These are phyloP conservation scores for Pammene aurita DNA, from an alignment of 2,888 invertebrate genomes.

Conservation along the genomic window DNA sequence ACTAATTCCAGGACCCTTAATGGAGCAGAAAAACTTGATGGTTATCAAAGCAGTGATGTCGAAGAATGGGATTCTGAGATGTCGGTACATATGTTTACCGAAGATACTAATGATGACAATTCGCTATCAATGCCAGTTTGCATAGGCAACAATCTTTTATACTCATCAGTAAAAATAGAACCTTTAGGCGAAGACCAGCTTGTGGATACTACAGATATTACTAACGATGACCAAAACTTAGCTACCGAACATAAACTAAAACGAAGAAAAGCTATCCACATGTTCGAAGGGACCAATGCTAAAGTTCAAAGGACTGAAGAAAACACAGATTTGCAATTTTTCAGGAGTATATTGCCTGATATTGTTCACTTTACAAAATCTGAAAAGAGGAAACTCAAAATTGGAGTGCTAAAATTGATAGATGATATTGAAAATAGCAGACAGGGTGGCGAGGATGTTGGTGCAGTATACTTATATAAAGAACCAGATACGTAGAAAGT, in stretches of 20 bases:
- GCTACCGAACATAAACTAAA: slow-evolving; percentile 34
- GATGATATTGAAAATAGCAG: slow-evolving; percentile 65
- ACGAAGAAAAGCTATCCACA: slow-evolving; percentile 30
- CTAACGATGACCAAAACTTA: neutral
- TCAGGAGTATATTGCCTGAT: slow-evolving; percentile 80
- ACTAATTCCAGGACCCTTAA: neutral
- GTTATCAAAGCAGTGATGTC: slow-evolving; percentile 36
- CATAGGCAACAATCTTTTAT: neutral
- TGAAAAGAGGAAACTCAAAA: slow-evolving; percentile 80
- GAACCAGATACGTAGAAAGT: neutral
- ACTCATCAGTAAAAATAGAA: slow-evolving; percentile 27
- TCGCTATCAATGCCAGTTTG: neutral
- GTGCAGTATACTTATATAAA: neutral
- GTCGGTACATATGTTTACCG: neutral
- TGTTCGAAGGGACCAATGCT: neutral
- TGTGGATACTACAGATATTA: neutral
- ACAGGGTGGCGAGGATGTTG: slow-evolving; percentile 30
- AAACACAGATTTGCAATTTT: slow-evolving; percentile 71
- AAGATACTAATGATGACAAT: neutral
- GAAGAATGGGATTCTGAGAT: slow-evolving; percentile 46
- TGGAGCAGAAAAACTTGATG: slow-evolving; percentile 44
- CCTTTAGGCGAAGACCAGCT: slow-evolving; percentile 19
- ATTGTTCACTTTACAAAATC: slow-evolving; percentile 73
- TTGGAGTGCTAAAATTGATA: slow-evolving; percentile 76
- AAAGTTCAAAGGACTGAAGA: slow-evolving; percentile 45